Conservation (phyloP, 2,888 invertebrate genomes). For the Pheosia gnoma region DNA sequence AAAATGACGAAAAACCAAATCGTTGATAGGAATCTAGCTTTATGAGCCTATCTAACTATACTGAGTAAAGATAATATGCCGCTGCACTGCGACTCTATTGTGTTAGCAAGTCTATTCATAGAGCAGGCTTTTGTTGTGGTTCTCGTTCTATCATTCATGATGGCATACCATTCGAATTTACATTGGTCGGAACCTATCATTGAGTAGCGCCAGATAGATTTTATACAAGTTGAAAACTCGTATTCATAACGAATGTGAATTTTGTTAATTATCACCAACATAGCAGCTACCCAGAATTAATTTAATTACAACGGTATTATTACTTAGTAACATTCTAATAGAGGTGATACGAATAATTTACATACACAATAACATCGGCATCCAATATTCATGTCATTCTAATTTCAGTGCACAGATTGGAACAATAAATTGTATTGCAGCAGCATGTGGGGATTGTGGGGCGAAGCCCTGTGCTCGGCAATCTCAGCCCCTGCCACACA, state of each 20-base stretch:
- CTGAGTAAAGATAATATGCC: constrained; percentile 29
- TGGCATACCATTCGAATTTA: constrained; percentile 9
- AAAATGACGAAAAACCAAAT: no score
- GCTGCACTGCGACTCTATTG: constrained; percentile 33
- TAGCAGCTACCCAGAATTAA: not conserved
- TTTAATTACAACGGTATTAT: not conserved
- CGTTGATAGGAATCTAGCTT: no score
- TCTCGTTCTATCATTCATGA: constrained; percentile 27
- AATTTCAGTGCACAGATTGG: constrained; percentile 64
- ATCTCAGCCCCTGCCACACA: constrained; percentile 56
- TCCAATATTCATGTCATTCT: constrained; percentile 58
- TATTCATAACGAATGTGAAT: no score
- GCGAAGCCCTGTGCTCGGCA: constrained; percentile 33
- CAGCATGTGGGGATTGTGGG: constrained; percentile 65
- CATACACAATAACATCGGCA: constrained; percentile 39
- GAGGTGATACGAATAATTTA: constrained; percentile 19
- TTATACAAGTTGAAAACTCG: not conserved
- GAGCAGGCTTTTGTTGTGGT: constrained; percentile 30
- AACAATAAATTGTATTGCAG: constrained; percentile 76
- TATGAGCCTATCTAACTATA: not conserved
- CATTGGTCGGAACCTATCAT: not conserved
- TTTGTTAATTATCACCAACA: not conserved
- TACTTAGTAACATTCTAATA: not conserved
- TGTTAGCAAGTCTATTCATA: constrained; percentile 18
- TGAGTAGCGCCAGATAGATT: not conserved